Evolutionary conservation across 2,113 vertebrate genomes (phyloP).

Genomic region (Mesembrinibis cayennensis): DNA sequence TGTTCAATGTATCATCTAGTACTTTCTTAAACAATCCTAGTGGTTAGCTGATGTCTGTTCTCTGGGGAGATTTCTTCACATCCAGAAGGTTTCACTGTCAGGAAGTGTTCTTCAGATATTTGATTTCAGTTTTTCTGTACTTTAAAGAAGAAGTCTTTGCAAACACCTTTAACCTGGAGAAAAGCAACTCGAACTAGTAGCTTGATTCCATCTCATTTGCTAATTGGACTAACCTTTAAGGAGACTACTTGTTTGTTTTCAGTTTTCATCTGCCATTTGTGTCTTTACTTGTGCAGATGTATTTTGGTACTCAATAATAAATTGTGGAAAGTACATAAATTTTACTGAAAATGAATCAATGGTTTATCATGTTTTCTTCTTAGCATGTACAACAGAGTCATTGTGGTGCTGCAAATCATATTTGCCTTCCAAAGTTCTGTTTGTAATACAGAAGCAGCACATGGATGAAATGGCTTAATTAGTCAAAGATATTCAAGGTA

Average conservation of each 20-base stretch:
- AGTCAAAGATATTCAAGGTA: slow-evolving; percentile 54
- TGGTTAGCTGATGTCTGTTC: not conserved
- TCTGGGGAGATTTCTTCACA: not conserved
- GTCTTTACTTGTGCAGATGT: not conserved
- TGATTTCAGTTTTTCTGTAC: not conserved
- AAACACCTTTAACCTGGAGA: not conserved
- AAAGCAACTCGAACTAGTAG: not conserved
- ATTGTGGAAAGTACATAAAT: not conserved
- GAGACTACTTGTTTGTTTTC: not conserved
- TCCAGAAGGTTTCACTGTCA: not conserved
- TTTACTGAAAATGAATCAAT: slow-evolving; percentile 33
- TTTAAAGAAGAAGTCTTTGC: not conserved
- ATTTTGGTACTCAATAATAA: not conserved
- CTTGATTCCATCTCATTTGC: not conserved
- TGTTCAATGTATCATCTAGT: not conserved
- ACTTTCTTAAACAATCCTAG: not conserved
- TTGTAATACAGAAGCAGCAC: slow-evolving; percentile 47
- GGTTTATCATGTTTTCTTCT: slow-evolving; percentile 13
- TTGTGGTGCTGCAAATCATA: slow-evolving; percentile 9
- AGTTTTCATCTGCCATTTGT: not conserved
- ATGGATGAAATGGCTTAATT: slow-evolving; percentile 56
- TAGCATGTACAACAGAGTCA: not conserved
- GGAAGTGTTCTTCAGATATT: not conserved
- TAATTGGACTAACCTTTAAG: slow-evolving; percentile 43
- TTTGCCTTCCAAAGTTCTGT: slow-evolving; percentile 31